These are phyloP conservation scores for Rissa tridactyla DNA, from an alignment of 2,113 vertebrate genomes.

Conservation along the genomic window DNA sequence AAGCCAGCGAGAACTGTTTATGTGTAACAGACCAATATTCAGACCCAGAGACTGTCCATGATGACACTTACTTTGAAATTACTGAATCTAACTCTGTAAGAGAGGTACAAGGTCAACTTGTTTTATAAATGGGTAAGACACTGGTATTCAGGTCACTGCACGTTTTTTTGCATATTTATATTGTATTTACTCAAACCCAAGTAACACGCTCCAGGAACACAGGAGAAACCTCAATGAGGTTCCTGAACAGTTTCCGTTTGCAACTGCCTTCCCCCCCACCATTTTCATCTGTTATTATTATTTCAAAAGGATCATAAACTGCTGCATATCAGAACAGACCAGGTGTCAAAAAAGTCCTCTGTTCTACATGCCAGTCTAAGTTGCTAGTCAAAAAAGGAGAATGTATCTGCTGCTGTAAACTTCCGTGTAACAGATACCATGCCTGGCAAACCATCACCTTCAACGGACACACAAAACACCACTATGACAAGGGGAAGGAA, in stretches of 20 bases:
- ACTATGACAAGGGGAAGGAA: slow-evolving; percentile 68
- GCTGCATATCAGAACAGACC: neutral
- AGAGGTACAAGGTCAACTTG: neutral
- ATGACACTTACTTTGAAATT: neutral
- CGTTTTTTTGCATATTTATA: neutral
- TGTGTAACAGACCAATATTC: neutral
- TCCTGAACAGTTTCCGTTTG: neutral
- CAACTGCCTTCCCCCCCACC: neutral
- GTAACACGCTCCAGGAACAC: neutral
- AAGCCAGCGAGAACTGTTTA: neutral
- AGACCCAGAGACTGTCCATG: neutral
- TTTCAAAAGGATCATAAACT: slow-evolving; percentile 12
- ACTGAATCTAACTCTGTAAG: neutral
- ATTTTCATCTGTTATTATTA: neutral
- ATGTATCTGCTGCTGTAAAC: slow-evolving; percentile 31
- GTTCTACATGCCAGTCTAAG: slow-evolving; percentile 28
- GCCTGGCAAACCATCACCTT: slow-evolving; percentile 69
- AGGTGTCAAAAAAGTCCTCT: neutral
- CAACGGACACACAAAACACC: slow-evolving; percentile 64
- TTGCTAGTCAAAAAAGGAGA: slow-evolving; percentile 42
- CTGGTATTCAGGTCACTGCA: neutral
- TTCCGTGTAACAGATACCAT: slow-evolving; percentile 51
- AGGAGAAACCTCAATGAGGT: neutral
- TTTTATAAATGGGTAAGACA: neutral
- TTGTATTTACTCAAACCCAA: neutral